A percentile compares a stretch with the other conserved stretches of the same genome.
phyloP scores from a whole-genome alignment of 2,888 invertebrate genomes.

The Spisula solida region DNA sequence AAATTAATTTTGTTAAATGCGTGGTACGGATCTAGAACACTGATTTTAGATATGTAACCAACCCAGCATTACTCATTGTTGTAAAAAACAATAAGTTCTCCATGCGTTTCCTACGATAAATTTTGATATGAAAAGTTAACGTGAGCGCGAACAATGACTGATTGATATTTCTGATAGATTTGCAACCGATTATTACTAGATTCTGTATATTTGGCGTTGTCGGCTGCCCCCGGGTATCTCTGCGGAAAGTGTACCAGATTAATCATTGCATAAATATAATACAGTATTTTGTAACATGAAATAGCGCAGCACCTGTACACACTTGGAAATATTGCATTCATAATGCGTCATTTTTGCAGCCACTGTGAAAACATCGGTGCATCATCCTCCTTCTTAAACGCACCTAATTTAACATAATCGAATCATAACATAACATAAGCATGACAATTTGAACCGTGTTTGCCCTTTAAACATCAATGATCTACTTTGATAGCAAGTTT shows the following conservation, averaged over 20 bases:
- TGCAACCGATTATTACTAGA: too few species aligned
- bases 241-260: not conserved
- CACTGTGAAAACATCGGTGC: not conserved
- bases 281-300: not conserved
- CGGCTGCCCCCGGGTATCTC: not conserved
- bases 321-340: too few species aligned
- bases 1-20: not conserved
- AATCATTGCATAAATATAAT: not conserved
- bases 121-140: not conserved
- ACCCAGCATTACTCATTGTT: not conserved
- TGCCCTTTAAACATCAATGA: not conserved
- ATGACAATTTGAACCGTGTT: not conserved
- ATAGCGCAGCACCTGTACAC: too few species aligned
- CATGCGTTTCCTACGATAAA: not conserved
- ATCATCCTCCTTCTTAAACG: not conserved
- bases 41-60: not conserved
- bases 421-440: not conserved
- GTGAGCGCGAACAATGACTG: not conserved
- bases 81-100: not conserved
- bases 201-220: not conserved
- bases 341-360: not conserved
- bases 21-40: not conserved
- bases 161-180: not conserved
- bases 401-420: not conserved
- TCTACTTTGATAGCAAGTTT: not conserved